A percentile compares a stretch with the other conserved stretches of the same genome.
Evolutionary conservation across 2,113 vertebrate species (phyloP).

Genomic region (Caracal caracal): DNA sequence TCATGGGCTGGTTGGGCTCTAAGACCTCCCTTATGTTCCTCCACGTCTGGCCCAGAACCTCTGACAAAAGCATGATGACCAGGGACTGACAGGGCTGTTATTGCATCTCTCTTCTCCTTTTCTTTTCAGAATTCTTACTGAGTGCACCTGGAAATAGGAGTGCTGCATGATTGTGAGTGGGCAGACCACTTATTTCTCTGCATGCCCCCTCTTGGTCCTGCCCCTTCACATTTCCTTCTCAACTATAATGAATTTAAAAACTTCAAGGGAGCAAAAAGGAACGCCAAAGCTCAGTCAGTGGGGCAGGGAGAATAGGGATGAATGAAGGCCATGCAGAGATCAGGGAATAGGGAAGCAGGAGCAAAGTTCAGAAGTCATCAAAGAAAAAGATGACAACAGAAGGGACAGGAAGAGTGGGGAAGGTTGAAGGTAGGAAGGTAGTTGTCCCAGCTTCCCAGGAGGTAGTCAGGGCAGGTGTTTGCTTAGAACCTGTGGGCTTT

Average conservation of each 20-base stretch:
- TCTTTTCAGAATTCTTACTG: not conserved
- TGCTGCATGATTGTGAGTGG: not conserved
- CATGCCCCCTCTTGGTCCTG: not conserved
- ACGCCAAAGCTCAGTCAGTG: not conserved
- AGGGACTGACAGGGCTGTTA: not conserved
- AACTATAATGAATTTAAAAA: not conserved
- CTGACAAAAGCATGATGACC: not conserved
- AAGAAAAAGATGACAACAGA: not conserved
- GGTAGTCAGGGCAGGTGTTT: not conserved
- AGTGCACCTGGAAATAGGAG: not conserved
- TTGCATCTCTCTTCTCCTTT: not conserved
- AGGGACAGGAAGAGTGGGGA: not conserved
- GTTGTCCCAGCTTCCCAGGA: not conserved
- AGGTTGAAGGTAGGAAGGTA: not conserved
- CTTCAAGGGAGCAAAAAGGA: not conserved
- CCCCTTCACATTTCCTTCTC: not conserved
- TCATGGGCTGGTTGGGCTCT: not conserved
- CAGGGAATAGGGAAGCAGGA: not conserved
- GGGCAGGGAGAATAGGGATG: not conserved
- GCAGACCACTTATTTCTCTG: not conserved
- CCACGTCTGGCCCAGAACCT: not conserved
- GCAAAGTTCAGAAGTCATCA: not conserved
- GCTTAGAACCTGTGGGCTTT: not conserved
- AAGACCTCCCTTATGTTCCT: not conserved
- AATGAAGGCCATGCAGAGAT: not conserved